Base-by-base conservation (phyloP, 1,140 invertebrate genomes). In the Tetramorium parvispinum region DNA sequence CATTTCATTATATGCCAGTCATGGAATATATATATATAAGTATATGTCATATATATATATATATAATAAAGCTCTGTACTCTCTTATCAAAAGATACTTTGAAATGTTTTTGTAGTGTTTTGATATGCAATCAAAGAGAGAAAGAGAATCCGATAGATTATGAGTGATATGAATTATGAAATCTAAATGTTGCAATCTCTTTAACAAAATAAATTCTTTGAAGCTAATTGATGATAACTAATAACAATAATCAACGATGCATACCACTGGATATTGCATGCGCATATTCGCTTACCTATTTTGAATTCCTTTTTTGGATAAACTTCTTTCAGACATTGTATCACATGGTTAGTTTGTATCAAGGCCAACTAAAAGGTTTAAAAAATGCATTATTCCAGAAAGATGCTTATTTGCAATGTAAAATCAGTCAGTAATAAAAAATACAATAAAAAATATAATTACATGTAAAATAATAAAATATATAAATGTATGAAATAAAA, bases 281-380 rank as follows among this genome's bases (percentile, higher is more conserved):
- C 37, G 89, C 88, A 70, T 65, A 83, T 68, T 68, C 87, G 93
- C 95, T 96, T 96, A 97, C 97, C 97, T 93, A 98, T 97, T 94
- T 97, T 96, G 93, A 98, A 98, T 92, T 97, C 96, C 89, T 96
- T 96, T 66, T 97, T 96, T 3, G 96, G 96, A 94, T 97, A 95
- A 57, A 96, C 86, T 90, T 97, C 96, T 94, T 97, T 96, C 70
- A 98, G 94, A 79, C 96, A 95, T 78, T 96, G 96, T 91, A 98
- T 97, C 2, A 98, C 97, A 96, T 97, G 95, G 93, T 96, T 96
- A 10, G 97, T 98, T 95, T 98, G 97, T 93, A 97, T 97, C 32
- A 98, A 94, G 24, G 97, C 97, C 89, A 98, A 94, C 97, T 98
- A 94, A 91, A 97, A 97, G 81, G 85, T 57, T 18, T 40, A 13